Evolutionary conservation across 2,113 vertebrate genomes (phyloP), one percentile per base, ranked within the genome.

Genomic region (Nettapus auritus): DNA sequence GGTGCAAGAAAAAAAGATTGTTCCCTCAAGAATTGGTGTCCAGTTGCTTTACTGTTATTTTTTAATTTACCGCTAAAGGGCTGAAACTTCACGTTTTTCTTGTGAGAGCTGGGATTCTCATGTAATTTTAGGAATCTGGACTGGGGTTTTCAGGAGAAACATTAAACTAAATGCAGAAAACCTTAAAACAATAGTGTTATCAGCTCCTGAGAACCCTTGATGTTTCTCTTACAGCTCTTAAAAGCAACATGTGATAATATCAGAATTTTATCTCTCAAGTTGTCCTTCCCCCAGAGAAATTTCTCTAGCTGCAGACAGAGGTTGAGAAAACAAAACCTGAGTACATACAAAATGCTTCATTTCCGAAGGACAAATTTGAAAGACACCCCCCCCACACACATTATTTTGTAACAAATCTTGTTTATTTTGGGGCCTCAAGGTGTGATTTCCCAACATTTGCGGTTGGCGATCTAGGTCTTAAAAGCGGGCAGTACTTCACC

Each of bases 301-400:
- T 62, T 80, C 63, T 88, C 42, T 46, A 50, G 40, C 73, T 85
- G n/a, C 36, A 55, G 77, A 29, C 33, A 79, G 57, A 82, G 63
- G 57, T 76, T 94, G 76, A 80, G 70, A 91, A 89, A 90, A 89
- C 75, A 82, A 69, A 91, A 94, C 56, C 62, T 46, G 62, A 75
- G 52, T 56, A 59, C 2, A 4, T 63, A 55, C 20, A 34, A 84
- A 86, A 48, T 88, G 88, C 56, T 84, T 86, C n/a, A 93, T 88
- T 94, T 92, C 94, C 5, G 0, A 94, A 75, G 66, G 56, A 81
- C 83, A 81, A 68, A 86, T 92, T 86, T 79, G 66, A 63, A 44
- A 78, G 90, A 75, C 44, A 23, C 23, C 42, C 59, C 34, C 50
- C 67, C 48, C 11, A n/a, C n/a, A n/a, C 63, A 52, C 3, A 3